Percentiles rank a stretch among this genome's conserved stretches.
These are phyloP conservation scores for Phyllotis vaccarum DNA, from an alignment of 2,797 vertebrate genomes.

Conservation along the genomic window DNA sequence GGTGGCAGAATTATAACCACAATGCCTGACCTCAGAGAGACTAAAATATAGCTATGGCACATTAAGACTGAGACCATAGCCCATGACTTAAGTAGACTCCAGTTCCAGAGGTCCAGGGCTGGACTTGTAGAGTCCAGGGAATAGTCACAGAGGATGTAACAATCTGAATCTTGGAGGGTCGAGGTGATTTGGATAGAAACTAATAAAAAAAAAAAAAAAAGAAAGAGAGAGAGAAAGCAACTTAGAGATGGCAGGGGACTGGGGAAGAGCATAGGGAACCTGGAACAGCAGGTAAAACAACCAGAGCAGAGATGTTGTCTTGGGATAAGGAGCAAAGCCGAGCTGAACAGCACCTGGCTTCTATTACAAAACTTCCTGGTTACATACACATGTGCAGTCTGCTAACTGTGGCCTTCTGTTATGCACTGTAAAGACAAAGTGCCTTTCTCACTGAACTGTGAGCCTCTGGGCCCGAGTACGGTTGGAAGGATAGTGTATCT, in stretches of 20 bases:
- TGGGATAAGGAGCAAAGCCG: neutral
- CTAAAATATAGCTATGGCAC: neutral
- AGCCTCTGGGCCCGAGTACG: neutral
- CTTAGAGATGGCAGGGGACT: neutral
- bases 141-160: neutral
- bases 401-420: neutral
- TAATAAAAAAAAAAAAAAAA: neutral
- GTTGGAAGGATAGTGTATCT: neutral
- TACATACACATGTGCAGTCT: neutral
- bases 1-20: neutral
- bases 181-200: neutral
- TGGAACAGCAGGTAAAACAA: neutral
- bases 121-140: accelerated
- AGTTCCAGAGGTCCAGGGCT: neutral
- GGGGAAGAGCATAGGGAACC: neutral
- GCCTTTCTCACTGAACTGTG: neutral
- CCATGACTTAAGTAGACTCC: neutral
- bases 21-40: neutral
- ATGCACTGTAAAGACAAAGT: neutral
- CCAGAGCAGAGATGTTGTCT: neutral
- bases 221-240: neutral
- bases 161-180: neutral
- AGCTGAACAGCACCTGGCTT: neutral
- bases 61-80: neutral
- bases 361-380: neutral